Evolutionary conservation across 2,888 invertebrate genomes (phyloP), one percentile per base, ranked within the genome.

Genomic region (Mantis religiosa): DNA sequence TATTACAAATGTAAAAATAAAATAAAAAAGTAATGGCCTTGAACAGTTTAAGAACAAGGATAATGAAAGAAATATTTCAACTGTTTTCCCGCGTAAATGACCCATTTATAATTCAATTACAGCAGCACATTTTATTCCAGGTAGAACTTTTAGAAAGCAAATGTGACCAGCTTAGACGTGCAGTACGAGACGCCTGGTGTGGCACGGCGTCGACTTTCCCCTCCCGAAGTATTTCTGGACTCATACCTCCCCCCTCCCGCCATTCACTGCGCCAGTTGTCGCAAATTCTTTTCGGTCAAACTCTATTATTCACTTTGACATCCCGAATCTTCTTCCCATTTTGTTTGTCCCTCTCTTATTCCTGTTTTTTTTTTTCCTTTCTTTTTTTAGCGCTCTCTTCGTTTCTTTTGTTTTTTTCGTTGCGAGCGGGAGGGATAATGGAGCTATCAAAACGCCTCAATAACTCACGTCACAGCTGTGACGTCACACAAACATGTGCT

Each of bases 251-350:
- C 41, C 12, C 41, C 41, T 12, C 41, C 41, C 41, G 71, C 84
- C 84, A 83, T 87, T 86, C 86, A 87, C 54, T 84, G 83, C 83
- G 87, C 81, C 89, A 89, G 84, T 89, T 89, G 89, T 89, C 87
- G 89, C 87, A 81, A 87, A 89, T 89, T 89, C 87, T 89, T 89
- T 86, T 89, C 87, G 84, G 89, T 89, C 87, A 84, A 87, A 89
- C 71, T 89, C 87, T 81, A 89, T 89, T 89, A 89, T 87, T 89
- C 89, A 89, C 89, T 87, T 71, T 84, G 87, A 89, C 85, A 83
- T 82, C 28, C 28, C 47, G 81, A 81, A 86, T 86, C 86, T 86
- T 20, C 81, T 86, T 86, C 81, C 81, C 71, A n/a, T 85, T 85
- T 85, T 71, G 85, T 85, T 85, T 85, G 27, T 85, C 71, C 81